These are phyloP conservation scores for Climacteris rufus DNA, from an alignment of 2,113 vertebrate genomes.

Conservation along the genomic window DNA sequence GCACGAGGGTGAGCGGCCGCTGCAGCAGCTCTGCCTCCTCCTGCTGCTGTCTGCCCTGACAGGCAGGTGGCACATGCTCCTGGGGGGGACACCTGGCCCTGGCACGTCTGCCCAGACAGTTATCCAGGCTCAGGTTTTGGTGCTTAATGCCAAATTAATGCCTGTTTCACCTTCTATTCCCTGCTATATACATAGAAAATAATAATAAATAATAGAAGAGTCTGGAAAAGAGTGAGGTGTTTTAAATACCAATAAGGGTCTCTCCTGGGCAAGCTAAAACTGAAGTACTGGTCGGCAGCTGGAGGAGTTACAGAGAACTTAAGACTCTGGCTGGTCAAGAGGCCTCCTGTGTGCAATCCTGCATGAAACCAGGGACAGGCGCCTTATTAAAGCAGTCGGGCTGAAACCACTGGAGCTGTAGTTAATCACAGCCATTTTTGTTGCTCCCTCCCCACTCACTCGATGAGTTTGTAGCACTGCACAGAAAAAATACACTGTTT, in stretches of 20 bases:
- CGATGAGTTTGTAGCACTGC: not conserved
- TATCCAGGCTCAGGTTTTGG: not conserved
- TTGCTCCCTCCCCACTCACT: not conserved
- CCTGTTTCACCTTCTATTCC: not conserved
- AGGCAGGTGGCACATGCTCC: not conserved
- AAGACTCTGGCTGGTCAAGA: not conserved
- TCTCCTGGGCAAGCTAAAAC: conserved; percentile 6
- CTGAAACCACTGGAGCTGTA: not conserved
- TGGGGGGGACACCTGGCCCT: not conserved
- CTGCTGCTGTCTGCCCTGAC: not conserved
- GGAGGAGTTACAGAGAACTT: not conserved
- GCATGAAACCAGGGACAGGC: not conserved
- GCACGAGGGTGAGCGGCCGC: fast-evolving
- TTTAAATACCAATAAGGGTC: conserved; percentile 6
- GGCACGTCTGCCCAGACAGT: not conserved
- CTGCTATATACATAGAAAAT: not conserved
- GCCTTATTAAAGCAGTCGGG: not conserved
- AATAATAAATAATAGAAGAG: not conserved
- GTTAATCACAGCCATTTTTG: not conserved
- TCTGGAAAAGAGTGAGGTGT: not conserved
- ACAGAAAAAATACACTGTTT: not conserved
- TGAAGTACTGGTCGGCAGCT: not conserved
- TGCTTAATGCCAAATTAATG: not conserved
- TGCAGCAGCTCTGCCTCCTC: not conserved
- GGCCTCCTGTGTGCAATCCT: not conserved